phyloP scores from a whole-genome alignment of 2,113 vertebrate genomes.

The Dipodomys spectabilis region DNA sequence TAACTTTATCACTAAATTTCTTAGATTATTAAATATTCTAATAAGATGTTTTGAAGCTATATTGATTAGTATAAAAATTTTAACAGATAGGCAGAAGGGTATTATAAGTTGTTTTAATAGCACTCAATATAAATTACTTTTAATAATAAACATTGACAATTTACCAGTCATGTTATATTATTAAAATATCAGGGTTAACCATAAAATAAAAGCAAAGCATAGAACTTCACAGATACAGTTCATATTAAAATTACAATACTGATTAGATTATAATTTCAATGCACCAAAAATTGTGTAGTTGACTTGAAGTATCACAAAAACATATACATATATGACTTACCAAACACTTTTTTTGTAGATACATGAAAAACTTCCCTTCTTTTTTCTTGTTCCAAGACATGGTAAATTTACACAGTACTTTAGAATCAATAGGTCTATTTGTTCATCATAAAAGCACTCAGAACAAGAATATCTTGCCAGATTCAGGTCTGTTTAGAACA shows the following conservation, averaged over 20 bases:
- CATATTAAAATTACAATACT: neutral
- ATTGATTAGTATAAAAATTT: neutral
- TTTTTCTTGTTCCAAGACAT: neutral
- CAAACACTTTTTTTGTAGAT: neutral
- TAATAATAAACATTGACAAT: neutral
- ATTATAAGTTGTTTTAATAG: neutral
- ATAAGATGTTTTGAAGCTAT: neutral
- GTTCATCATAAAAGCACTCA: slow-evolving; percentile 1
- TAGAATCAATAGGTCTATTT: slow-evolving; percentile 26
- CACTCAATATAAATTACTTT: no score
- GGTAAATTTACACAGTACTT: neutral
- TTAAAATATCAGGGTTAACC: neutral
- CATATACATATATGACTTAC: neutral
- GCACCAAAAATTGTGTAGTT: neutral
- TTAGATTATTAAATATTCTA: neutral
- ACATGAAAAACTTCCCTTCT: neutral
- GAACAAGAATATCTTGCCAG: slow-evolving; percentile 1
- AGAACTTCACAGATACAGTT: neutral
- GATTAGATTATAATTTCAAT: neutral
- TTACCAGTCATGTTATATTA: neutral
- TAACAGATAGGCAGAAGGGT: neutral
- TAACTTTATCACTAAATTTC: neutral
- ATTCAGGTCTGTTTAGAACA: neutral
- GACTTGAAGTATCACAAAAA: neutral
- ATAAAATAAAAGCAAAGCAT: neutral